A percentile compares a stretch with the other conserved stretches of the same genome.
Conservation (phyloP, 2,888 invertebrate genomes). For the Calameuta pallipes region DNA sequence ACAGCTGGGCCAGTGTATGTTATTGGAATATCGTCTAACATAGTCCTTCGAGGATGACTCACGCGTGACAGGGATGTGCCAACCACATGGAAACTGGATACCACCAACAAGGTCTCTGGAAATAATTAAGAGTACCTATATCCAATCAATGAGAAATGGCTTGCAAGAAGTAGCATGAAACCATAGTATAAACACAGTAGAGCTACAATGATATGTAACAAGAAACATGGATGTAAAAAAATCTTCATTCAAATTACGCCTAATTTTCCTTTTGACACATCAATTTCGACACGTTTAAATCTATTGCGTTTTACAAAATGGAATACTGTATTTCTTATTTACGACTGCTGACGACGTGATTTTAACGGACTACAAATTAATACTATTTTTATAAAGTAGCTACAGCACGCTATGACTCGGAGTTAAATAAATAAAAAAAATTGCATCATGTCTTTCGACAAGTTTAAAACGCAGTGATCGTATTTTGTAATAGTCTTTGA, state of each 20-base stretch:
- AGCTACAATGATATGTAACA: background rate
- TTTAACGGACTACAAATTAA: background rate
- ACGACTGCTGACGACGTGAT: background rate
- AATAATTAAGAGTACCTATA: background rate
- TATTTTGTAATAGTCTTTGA: background rate
- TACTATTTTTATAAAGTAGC: background rate
- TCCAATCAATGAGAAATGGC: background rate
- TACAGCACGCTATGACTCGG: background rate
- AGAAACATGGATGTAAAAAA: background rate
- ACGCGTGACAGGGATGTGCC: background rate
- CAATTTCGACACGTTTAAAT: background rate
- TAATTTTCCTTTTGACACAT: too few species aligned
- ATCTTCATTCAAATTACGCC: too few species aligned
- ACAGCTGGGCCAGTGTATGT: background rate
- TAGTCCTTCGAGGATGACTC: background rate
- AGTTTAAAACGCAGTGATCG: background rate
- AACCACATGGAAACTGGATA: background rate
- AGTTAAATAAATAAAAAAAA: background rate
- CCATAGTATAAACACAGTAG: background rate
- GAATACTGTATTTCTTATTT: background rate
- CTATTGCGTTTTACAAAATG: background rate
- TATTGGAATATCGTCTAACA: constrained; percentile 1
- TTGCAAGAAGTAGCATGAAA: background rate
- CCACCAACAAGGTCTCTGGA: background rate
- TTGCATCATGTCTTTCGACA: background rate